phyloP scores from a whole-genome alignment of 2,797 vertebrate genomes.

The Cirrhinus molitorella region DNA sequence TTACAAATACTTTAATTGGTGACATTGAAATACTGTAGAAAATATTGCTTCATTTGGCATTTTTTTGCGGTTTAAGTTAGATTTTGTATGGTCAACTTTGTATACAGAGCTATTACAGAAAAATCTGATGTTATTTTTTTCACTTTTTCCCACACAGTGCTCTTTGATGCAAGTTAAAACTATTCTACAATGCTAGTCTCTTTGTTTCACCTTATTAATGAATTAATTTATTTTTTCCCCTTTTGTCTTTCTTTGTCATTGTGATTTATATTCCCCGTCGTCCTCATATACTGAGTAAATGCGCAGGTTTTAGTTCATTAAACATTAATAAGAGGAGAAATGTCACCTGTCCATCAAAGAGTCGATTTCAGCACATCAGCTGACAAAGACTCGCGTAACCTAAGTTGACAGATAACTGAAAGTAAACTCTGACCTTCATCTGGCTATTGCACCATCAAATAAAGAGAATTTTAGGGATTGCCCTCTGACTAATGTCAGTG shows the following conservation, averaged over 20 bases:
- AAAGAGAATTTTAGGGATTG: slow-evolving; percentile 69
- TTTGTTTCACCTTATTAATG: slow-evolving; percentile 2
- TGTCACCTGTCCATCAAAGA: slow-evolving; percentile 82
- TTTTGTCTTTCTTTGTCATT: slow-evolving; percentile 24
- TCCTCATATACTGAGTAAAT: slow-evolving; percentile 48
- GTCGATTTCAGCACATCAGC: slow-evolving; percentile 67
- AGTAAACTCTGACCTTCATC: slow-evolving; percentile 84
- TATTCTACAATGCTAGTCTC: background rate
- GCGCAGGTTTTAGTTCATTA: slow-evolving; percentile 55
- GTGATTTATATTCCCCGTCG: slow-evolving; percentile 41
- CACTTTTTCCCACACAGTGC: background rate
- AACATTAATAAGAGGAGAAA: slow-evolving; percentile 60
- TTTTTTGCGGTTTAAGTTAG: no score
- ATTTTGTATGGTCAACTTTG: background rate
- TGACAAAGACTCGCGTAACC: slow-evolving; percentile 73
- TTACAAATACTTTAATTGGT: no score
- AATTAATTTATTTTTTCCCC: background rate
- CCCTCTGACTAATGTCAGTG: slow-evolving; percentile 73
- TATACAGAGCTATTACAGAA: background rate
- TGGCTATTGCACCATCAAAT: slow-evolving; percentile 74
- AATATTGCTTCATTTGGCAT: no score
- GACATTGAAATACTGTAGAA: no score
- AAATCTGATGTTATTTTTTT: background rate
- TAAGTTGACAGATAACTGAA: slow-evolving; percentile 81
- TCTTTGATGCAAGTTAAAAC: slow-evolving; percentile 16